Base-by-base conservation (phyloP, 2,797 vertebrate genomes). In the Hoplostethus mediterraneus region DNA sequence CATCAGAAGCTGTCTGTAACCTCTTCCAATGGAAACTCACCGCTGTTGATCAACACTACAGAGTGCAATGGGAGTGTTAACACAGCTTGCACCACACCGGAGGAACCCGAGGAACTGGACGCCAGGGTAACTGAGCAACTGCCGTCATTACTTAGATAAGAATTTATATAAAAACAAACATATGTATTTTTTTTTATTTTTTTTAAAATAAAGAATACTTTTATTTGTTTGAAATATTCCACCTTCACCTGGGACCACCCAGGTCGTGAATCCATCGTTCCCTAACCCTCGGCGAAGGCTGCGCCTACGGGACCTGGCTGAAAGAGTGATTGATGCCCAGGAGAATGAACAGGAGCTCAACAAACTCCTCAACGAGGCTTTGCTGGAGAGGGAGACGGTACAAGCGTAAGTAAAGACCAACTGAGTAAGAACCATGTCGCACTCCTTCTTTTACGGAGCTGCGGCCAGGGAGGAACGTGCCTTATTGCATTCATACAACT, bases 311-410 rank as follows among this genome's bases (percentile, higher is more conserved):
- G 97, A 98, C 85, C 85, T 99, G 87, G 97, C 97, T 0, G 97
- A 98, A 81, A 87, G 97, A 0, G 97, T 98, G 76, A 96, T 96
- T 0, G 97, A 98, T 0, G 97, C 97, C 48, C 97, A 97, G 0
- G 96, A 99, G 90, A 97, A 98, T 0, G 97, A 99, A 65, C 96
- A 96, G 45, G 97, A 99, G 83, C 95, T 98, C 63, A 98, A 98
- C 90, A 97, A 97, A 64, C 95, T 99, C 31, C 95, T 99, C 45
- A 98, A 97, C 0, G 97, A 98, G 77, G 97, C 97, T 10, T 88
- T 98, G 87, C 85, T 98, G 58, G 97, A 98, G 89, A 94, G 97
- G 51, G 97, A 99, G 88, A 97, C 96, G 0, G 90, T 97, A 10
- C 97, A 98, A 82, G 96, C 95, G 97, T 98, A 86, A 95, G 96